Evolutionary conservation across 2,888 invertebrate genomes (phyloP), one percentile per base, ranked within the genome.

Genomic region (Pachycephus smyrnensis): DNA sequence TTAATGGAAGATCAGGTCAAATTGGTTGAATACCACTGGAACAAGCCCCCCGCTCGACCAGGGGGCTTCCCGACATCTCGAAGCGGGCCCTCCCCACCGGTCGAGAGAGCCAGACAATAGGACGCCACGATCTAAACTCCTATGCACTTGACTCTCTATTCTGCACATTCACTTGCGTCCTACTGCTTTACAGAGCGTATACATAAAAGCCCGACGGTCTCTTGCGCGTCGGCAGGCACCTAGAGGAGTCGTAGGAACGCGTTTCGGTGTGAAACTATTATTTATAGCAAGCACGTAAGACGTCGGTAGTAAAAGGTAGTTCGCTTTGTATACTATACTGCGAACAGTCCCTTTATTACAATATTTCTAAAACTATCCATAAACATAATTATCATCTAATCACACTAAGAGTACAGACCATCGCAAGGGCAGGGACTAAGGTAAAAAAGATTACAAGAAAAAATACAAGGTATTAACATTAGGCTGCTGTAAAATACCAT

Each of bases 31-130:
- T 23, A 71, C 71, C 9, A 83, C 81, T 80, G 79, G 78, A 78
- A 77, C 81, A 80, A 80, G 79, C 69, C 77, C 77, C 78, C 76
- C 79, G 77, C 79, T 82, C 81, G 81, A 77, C 73, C 73, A 78
- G 33, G 76, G 75, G 69, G 31, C 75, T 81, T 33, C 71, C 11
- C 73, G 37, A 55, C 75, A 33, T 36, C 69, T 73, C 40, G 35
- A 71, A 71, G 71, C 73, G 78, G 75, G 78, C 68, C 76, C 40
- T 31, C 76, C 73, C 35, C 76, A 77, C 73, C 76, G 76, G 73
- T 80, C 83, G 82, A 73, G 73, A 81, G 81, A 80, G 83, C 86
- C 88, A 88, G 88, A 88, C 88, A 88, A 88, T 86, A 84, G 87
- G 88, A 88, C 88, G 88, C 88, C 88, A 85, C 77, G 75, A 80